These are phyloP conservation scores for Bursaphelenchus mucronatus DNA, from an alignment of 1,140 invertebrate genomes.

Conservation along the genomic window DNA sequence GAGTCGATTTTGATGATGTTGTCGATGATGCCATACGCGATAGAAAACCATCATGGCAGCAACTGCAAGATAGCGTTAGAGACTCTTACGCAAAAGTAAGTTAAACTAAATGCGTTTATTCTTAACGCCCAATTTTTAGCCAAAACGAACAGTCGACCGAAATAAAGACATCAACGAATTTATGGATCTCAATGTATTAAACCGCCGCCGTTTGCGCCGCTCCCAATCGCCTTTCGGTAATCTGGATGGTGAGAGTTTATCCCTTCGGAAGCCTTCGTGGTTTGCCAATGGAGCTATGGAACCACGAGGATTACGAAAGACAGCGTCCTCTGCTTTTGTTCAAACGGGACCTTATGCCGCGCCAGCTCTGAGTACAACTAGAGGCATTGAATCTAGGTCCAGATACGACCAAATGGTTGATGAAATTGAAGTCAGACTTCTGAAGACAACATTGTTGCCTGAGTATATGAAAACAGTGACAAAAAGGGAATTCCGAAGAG, in stretches of 20 bases:
- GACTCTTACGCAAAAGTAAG: constrained; percentile 55
- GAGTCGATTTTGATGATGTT: constrained; percentile 58
- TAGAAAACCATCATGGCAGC: constrained; percentile 56
- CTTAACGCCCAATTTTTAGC: constrained; percentile 37
- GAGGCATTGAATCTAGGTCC: constrained; percentile 52
- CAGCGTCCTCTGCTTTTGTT: constrained; percentile 6
- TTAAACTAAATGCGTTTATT: constrained; percentile 19
- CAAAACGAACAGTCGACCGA: constrained; percentile 47
- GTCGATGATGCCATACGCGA: constrained; percentile 35
- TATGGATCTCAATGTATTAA: constrained; percentile 33
- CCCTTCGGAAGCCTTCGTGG: constrained; percentile 40
- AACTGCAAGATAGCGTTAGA: constrained; percentile 52
- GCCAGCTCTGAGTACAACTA: constrained; percentile 44
- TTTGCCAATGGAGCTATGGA: constrained; percentile 45
- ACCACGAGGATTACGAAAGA: constrained; percentile 33
- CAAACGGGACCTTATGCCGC: constrained; percentile 51
- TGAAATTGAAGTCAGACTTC: constrained; percentile 52
- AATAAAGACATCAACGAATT: constrained; percentile 53
- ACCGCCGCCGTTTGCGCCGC: constrained; percentile 34
- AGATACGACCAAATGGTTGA: constrained; percentile 53
- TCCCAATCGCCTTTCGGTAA: constrained; percentile 47
- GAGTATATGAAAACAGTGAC: constrained; percentile 49
- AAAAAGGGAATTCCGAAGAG: constrained; percentile 49
- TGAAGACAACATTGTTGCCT: constrained; percentile 49
- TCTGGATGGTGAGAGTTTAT: constrained; percentile 50